Percentiles rank a stretch among this genome's conserved stretches.
phyloP scores from a whole-genome alignment of 1,140 invertebrate genomes.

The Nasonia giraulti region DNA sequence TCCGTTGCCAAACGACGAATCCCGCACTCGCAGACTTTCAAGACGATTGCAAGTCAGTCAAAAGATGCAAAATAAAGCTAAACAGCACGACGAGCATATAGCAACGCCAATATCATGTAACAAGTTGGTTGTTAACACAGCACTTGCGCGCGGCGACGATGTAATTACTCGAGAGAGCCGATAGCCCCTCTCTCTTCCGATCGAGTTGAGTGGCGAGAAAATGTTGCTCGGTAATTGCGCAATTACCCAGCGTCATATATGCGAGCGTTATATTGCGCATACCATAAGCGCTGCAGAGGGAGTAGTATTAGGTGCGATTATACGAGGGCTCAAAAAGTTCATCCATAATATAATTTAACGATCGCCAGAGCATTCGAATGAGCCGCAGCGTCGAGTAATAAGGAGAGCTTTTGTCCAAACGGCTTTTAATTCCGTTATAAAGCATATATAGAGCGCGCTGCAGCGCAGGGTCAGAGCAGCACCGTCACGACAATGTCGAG shows the following conservation, averaged over 20 bases:
- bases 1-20: neutral
- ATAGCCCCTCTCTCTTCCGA: neutral
- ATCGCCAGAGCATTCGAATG: neutral
- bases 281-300: no score
- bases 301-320: no score
- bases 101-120: neutral
- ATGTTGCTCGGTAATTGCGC: neutral
- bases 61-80: no score
- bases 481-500: constrained; percentile 8
- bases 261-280: no score
- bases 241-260: no score
- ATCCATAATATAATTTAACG: constrained; percentile 12
- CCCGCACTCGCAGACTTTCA: no score
- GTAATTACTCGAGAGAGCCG: neutral
- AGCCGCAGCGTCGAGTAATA: neutral
- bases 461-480: neutral
- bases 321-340: neutral
- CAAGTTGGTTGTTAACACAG: neutral
- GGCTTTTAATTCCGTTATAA: constrained; percentile 15
- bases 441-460: neutral
- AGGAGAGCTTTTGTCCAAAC: neutral
- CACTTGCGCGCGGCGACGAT: neutral
- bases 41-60: no score
- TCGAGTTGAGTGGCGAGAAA: neutral
- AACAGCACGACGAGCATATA: neutral